Percentiles rank a stretch among this genome's conserved stretches.
Evolutionary conservation across 1,140 invertebrate genomes (phyloP).

Genomic region (Pseudomyrmex dendroicus): DNA sequence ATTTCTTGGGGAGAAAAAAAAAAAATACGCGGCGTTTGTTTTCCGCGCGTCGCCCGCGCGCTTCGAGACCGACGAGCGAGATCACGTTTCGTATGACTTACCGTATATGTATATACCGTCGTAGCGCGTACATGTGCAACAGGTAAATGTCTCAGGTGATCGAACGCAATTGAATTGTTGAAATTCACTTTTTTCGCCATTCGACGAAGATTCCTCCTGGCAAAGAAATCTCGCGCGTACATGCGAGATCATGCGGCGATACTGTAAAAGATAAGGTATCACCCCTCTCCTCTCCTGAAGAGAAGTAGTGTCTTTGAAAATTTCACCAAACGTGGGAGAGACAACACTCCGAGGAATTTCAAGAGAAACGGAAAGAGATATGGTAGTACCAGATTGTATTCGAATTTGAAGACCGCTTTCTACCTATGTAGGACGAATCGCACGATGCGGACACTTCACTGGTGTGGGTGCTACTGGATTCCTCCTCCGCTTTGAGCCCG

Average conservation of each 20-base stretch:
- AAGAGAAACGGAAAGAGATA: not conserved
- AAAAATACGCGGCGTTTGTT: not conserved
- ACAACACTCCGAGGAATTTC: not conserved
- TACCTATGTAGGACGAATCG: not conserved
- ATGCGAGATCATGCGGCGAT: conserved; percentile 16
- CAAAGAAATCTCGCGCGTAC: not conserved
- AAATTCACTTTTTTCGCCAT: not conserved
- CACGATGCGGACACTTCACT: conserved; percentile 58
- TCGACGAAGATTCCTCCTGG: not conserved
- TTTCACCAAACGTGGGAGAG: not conserved
- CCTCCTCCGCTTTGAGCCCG: conserved; percentile 44
- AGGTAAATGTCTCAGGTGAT: not conserved
- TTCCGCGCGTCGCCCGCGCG: not conserved
- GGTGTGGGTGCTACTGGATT: conserved; percentile 71
- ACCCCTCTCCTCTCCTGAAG: not conserved
- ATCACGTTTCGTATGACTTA: not conserved
- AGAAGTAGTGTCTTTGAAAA: not conserved
- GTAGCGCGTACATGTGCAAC: conserved; percentile 3
- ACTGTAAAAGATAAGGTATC: not conserved
- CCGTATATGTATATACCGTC: not conserved
- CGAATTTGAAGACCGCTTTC: not conserved
- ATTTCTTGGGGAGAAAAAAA: not conserved
- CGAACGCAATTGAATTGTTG: not conserved
- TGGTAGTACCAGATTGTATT: not conserved
- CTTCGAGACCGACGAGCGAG: too few species aligned